phyloP scores from a whole-genome alignment of 2,113 vertebrate genomes.

The Baryphthengus martii region DNA sequence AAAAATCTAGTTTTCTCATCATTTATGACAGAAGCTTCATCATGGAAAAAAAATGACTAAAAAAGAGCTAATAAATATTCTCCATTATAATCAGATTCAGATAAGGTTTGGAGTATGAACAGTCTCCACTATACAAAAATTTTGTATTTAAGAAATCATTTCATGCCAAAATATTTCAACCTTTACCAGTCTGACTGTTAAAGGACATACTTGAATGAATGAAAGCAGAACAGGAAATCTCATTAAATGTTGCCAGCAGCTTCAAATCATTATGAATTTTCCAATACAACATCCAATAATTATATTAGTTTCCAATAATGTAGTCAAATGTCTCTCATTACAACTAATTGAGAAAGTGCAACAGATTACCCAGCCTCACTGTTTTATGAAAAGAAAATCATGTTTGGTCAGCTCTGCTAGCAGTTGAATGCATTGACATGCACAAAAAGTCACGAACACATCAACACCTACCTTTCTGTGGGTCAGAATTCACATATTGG shows the following conservation, averaged over 20 bases:
- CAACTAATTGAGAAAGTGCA: slow-evolving; percentile 38
- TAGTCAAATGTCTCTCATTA: slow-evolving; percentile 53
- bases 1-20: not conserved
- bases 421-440: not conserved
- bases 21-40: not conserved
- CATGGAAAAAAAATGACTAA: not conserved
- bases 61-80: not conserved
- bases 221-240: slow-evolving; percentile 60
- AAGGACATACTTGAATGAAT: slow-evolving; percentile 38
- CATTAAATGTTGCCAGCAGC: slow-evolving; percentile 57
- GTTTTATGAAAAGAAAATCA: not conserved
- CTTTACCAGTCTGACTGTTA: not conserved
- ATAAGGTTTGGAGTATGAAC: not conserved
- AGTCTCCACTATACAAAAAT: not conserved
- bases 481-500: not conserved
- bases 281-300: slow-evolving; percentile 32
- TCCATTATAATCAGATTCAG: not conserved
- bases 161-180: not conserved
- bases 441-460: not conserved
- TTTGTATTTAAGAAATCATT: not conserved
- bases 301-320: slow-evolving; percentile 53
- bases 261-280: slow-evolving; percentile 53
- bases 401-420: not conserved
- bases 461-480: not conserved
- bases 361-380: not conserved